Evolutionary conservation across 2,888 invertebrate species (phyloP), one percentile per base, ranked within the genome.

Genomic region (Chrysolina oricalcia): DNA sequence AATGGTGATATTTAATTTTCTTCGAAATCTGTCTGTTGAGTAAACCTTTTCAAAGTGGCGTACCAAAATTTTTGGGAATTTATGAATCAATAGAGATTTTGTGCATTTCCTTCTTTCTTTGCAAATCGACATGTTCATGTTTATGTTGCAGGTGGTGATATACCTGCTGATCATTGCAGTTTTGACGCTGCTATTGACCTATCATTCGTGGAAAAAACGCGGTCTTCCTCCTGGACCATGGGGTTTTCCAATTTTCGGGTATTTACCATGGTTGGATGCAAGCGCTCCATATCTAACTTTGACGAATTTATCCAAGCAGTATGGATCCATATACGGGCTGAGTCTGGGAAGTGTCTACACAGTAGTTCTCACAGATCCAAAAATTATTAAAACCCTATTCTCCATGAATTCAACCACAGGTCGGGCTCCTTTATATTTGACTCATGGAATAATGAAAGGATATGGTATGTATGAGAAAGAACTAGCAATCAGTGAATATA

Each of bases 401-500:
- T 91, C 93, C 0, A 93, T 93, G 86, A 94, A 95, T 50, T 91
- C 88, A 4, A 93, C 95, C 80, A 90, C 94, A 3, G 96, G 95
- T 15, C 90, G 95, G 78, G 96, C 97, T 0, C 96, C 96, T 1
- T 90, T 97, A 1, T 95, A 93, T 86, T 88, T 97, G 64, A 96
- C 96, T 0, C 96, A 96, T 85, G 96, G 96, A 43, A 94, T 97
- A 75, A 95, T 97, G 94, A 91, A 94, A 76, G 96, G 97, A 81
- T 93, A 94, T 86, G 97, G 97, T 96, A 88, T 92, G 92, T 88
- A 50, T 23, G 19, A 10, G 62, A 62, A 15, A 35, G n/a, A 35
- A n/a, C 2, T 5, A 50, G n/a, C n/a, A n/a, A n/a, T n/a, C n/a
- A n/a, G n/a, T n/a, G n/a, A n/a, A n/a, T n/a, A n/a, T n/a, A n/a